Evolutionary conservation across 2,113 vertebrate species (phyloP).

Genomic region (Hippolais icterina): DNA sequence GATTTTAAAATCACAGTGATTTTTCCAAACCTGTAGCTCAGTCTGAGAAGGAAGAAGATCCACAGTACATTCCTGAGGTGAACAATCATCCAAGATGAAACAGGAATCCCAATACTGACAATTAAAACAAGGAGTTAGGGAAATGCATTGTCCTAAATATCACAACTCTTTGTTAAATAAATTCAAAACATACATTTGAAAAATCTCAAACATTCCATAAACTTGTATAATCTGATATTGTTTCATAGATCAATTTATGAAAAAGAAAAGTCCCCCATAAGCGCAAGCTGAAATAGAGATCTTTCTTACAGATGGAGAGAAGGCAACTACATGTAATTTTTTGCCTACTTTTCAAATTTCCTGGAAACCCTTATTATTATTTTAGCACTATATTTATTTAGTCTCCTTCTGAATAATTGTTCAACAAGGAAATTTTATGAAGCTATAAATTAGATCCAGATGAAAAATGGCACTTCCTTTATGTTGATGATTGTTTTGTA

Average conservation of each 20-base stretch:
- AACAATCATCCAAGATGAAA: neutral
- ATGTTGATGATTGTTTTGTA: neutral
- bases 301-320: neutral
- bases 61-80: neutral
- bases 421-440: conserved; percentile 17
- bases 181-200: neutral
- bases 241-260: neutral
- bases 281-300: neutral
- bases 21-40: neutral
- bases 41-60: neutral
- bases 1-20: neutral
- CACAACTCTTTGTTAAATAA: neutral
- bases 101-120: neutral
- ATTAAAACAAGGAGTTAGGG: neutral
- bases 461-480: conserved; percentile 31
- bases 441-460: conserved; percentile 2
- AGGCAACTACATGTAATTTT: neutral
- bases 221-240: neutral
- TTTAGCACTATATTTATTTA: conserved; percentile 6
- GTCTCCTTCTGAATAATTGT: neutral
- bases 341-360: neutral
- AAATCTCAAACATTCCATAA: neutral
- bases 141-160: neutral
- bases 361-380: neutral
- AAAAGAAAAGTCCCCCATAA: neutral